phyloP scores from a whole-genome alignment of 2,888 invertebrate species.

The Lobophora halterata region DNA sequence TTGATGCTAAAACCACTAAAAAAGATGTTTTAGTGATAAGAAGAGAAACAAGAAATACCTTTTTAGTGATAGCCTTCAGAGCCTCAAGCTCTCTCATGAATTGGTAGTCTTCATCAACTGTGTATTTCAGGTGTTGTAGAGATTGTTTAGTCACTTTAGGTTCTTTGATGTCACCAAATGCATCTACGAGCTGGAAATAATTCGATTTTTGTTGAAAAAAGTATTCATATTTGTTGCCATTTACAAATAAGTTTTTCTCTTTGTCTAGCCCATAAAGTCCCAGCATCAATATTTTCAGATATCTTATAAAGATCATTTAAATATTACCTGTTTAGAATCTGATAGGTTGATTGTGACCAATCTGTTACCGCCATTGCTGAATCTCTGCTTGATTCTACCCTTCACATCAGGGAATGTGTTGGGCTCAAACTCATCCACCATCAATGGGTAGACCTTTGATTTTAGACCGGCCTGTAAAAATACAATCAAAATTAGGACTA shows the following conservation, averaged over 20 bases:
- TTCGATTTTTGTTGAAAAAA: too few species aligned
- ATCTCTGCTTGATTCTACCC: conserved; percentile 81
- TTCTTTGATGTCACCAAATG: conserved; percentile 58
- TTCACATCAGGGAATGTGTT: conserved; percentile 81
- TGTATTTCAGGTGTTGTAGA: conserved; percentile 55
- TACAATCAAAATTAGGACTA: neutral
- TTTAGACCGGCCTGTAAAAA: conserved; percentile 60
- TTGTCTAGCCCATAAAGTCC: too few species aligned
- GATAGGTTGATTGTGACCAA: conserved; percentile 84
- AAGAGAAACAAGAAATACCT: conserved; percentile 46
- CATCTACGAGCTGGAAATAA: conserved; percentile 55
- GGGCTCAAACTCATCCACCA: conserved; percentile 82
- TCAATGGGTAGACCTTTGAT: conserved; percentile 78
- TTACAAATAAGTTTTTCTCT: too few species aligned
- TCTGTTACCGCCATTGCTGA: conserved; percentile 81
- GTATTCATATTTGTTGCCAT: too few species aligned
- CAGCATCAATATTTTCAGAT: too few species aligned
- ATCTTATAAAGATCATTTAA: neutral
- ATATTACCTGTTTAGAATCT: conserved; percentile 84
- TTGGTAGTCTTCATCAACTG: conserved; percentile 80
- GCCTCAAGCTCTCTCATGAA: conserved; percentile 83
- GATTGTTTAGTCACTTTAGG: conserved; percentile 51
- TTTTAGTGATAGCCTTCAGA: conserved; percentile 79
- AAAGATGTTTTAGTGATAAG: too few species aligned
- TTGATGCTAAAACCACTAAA: too few species aligned